Base-by-base conservation (phyloP, 2,797 vertebrate genomes). In the Adelosebastes latens region DNA sequence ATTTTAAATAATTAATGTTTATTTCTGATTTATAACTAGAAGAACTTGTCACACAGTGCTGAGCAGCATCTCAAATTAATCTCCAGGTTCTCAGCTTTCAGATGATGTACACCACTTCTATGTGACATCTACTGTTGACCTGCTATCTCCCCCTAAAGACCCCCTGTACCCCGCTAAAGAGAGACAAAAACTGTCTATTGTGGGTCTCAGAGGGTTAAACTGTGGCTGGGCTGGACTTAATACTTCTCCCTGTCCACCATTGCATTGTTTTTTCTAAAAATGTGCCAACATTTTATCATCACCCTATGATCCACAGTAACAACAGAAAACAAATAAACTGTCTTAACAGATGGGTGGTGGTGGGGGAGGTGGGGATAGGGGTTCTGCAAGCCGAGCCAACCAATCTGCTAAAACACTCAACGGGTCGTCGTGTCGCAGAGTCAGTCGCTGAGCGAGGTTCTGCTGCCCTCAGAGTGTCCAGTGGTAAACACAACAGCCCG, bases 401-500 rank as follows among this genome's bases (percentile, higher is more conserved):
- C 27, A 22, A 74, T 75, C 86, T 93, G 82, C 60, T 85, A 69
- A 86, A 87, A 62, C 69, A 42, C 61, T 92, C 80, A 87, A 16
- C 58, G 64, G 82, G 75, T 79, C 69, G 13, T 73, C 12, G 27
- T 84, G 86, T 84, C 71, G 16, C 65, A 32, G 63, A 25, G 72
- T 79, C 27, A 29, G 59, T 87, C 67, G 72, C 81, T 80, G 72
- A 78, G 77, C 14, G 42, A 70, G 60, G 55, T 52, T 59, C 46
- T 27, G 3, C 27, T 27, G 77, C 80, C 84, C 77, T 73, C 56
- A 42, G 31, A 59, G 68, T 2, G 20, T 74, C 69, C 62, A 18
- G 10, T 2, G 14, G 77, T 83, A 88, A 92, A 91, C 86, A 90
- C 79, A 91, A 90, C 88, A 90, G 25, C 3, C 11, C 0, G 80